phyloP scores from a whole-genome alignment of 2,888 invertebrate genomes.

The Drosophila subsilvestris region DNA sequence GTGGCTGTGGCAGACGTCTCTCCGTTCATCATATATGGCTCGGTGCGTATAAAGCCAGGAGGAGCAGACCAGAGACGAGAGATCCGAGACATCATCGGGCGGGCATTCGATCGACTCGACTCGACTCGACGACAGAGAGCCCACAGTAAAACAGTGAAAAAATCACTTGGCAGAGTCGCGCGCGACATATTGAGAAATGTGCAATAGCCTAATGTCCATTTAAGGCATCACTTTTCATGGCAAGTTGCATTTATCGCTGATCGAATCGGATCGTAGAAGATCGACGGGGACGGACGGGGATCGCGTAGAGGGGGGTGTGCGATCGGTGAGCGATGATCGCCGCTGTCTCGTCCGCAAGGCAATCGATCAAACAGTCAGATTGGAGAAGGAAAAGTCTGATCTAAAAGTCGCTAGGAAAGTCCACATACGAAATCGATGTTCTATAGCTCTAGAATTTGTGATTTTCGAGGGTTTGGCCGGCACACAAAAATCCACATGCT shows the following conservation, averaged over 20 bases:
- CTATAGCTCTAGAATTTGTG: not conserved
- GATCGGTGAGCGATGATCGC: conserved; percentile 57
- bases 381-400: not conserved
- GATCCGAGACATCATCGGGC: not conserved
- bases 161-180: conserved; percentile 71
- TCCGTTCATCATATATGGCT: conserved; percentile 72
- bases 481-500: not conserved
- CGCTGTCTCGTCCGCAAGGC: conserved; percentile 28
- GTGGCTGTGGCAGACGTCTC: conserved; percentile 60
- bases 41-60: conserved; percentile 77
- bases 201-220: conserved; percentile 84
- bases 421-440: not conserved
- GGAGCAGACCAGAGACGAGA: conserved; percentile 13
- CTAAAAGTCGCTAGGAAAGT: conserved; percentile 28
- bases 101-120: not conserved
- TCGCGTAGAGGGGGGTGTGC: not conserved
- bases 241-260: conserved; percentile 83
- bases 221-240: conserved; percentile 83
- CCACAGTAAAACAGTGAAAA: conserved; percentile 54
- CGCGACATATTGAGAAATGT: conserved; percentile 84
- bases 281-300: conserved; percentile 39
- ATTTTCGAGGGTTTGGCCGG: not conserved
- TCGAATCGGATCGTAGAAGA: conserved; percentile 64
- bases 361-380: conserved; percentile 50
- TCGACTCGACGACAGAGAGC: conserved; percentile 1